phyloP scores from a whole-genome alignment of 2,797 vertebrate genomes.

The Gorsachius magnificus region DNA sequence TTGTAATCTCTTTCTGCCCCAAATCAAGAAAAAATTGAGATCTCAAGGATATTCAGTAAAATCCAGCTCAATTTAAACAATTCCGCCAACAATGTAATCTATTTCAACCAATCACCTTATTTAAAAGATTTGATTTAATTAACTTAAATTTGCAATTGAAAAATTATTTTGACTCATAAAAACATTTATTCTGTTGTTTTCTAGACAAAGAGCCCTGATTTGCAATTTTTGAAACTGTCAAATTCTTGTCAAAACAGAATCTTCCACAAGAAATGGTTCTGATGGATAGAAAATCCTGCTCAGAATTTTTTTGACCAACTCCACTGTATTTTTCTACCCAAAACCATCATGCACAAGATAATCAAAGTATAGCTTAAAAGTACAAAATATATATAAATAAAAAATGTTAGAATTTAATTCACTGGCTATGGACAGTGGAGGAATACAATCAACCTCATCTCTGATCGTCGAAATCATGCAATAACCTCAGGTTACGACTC shows the following conservation, averaged over 20 bases:
- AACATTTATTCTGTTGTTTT: background rate
- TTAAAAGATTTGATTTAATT: background rate
- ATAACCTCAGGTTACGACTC: background rate
- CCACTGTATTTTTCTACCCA: background rate
- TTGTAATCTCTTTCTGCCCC: background rate
- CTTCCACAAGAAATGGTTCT: background rate
- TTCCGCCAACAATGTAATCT: background rate
- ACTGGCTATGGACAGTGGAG: background rate
- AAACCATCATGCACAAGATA: background rate
- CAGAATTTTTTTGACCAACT: background rate
- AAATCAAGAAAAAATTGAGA: background rate
- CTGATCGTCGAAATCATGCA: background rate
- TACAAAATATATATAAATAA: background rate
- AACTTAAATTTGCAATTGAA: background rate
- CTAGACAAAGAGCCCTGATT: background rate
- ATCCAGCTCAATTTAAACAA: background rate
- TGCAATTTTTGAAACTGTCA: background rate
- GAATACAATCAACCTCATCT: background rate
- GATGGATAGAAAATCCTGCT: accelerated
- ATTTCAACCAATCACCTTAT: background rate
- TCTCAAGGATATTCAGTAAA: background rate
- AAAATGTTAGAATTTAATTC: background rate
- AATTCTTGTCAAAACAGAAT: background rate
- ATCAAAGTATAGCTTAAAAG: background rate
- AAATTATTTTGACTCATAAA: background rate